Percentiles rank a stretch among this genome's conserved stretches.
phyloP scores from a whole-genome alignment of 1,140 invertebrate species.

The Bradysia coprophila region DNA sequence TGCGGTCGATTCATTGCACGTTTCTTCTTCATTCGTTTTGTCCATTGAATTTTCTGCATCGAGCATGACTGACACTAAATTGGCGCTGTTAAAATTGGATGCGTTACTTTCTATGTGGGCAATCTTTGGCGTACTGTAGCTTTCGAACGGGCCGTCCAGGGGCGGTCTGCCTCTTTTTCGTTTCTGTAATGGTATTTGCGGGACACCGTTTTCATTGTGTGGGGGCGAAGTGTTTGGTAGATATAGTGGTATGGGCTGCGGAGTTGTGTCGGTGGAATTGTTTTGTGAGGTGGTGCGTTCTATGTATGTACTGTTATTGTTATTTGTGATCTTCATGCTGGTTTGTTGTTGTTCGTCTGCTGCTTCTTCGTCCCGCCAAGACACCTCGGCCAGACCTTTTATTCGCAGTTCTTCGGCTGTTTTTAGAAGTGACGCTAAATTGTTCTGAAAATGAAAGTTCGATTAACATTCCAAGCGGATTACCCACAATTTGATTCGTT shows the following conservation, averaged over 20 bases:
- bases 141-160: slow-evolving; percentile 32
- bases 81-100: neutral
- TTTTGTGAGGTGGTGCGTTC: neutral
- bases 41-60: slow-evolving; percentile 1
- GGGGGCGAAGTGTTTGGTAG: slow-evolving; percentile 6
- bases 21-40: neutral
- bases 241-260: slow-evolving; percentile 6
- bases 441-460: slow-evolving; percentile 35
- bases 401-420: slow-evolving; percentile 82
- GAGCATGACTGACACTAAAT: slow-evolving; percentile 2
- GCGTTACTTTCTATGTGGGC: neutral
- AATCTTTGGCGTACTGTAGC: slow-evolving; percentile 1
- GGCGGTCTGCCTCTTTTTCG: slow-evolving; percentile 40
- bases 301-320: slow-evolving; percentile 2
- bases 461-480: too few species aligned
- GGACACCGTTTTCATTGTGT: neutral
- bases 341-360: slow-evolving; percentile 13
- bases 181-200: slow-evolving; percentile 14
- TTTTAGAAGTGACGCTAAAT: slow-evolving; percentile 67
- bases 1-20: neutral
- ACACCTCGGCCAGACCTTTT: slow-evolving; percentile 77
- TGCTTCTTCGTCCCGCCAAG: slow-evolving; percentile 47
- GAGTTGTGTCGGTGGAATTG: neutral
- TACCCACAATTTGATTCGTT: too few species aligned
- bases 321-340: neutral